Evolutionary conservation across 2,888 invertebrate species (phyloP).

Genomic region (Aphidoletes aphidimyza): DNA sequence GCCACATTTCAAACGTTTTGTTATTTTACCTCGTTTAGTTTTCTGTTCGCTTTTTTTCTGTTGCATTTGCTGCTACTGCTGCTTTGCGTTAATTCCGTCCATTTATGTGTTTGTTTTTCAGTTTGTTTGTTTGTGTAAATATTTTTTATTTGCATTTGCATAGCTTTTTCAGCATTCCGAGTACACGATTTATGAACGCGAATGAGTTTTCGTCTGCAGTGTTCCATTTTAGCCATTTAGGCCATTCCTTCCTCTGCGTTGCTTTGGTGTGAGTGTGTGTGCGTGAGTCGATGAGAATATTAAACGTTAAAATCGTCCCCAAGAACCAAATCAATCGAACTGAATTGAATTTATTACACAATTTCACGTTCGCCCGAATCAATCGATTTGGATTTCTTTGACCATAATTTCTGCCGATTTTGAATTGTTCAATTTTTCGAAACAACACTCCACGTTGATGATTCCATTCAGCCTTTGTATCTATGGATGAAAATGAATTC

Average conservation of each 20-base stretch:
- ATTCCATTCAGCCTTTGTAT: too few species aligned
- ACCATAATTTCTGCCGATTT: neutral
- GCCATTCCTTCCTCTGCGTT: neutral
- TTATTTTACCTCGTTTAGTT: neutral
- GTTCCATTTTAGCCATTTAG: neutral
- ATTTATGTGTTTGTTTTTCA: too few species aligned
- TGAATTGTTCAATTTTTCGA: too few species aligned
- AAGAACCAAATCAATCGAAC: neutral
- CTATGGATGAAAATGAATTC: too few species aligned
- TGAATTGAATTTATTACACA: neutral
- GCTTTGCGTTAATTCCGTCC: neutral
- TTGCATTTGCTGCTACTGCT: neutral
- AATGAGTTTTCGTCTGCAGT: conserved; percentile 30
- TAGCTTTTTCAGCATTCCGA: neutral
- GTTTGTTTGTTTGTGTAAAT: neutral
- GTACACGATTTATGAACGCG: conserved; percentile 16
- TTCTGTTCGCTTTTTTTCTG: neutral
- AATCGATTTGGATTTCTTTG: neutral
- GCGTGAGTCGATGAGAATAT: too few species aligned
- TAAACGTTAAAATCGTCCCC: neutral
- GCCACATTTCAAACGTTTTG: neutral
- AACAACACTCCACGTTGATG: too few species aligned
- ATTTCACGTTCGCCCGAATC: neutral
- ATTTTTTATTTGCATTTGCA: conserved; percentile 6
- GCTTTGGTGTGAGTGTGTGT: neutral